Evolutionary conservation across 2,797 vertebrate genomes (phyloP), one percentile per base, ranked within the genome.

Genomic region (Oophaga sylvatica): DNA sequence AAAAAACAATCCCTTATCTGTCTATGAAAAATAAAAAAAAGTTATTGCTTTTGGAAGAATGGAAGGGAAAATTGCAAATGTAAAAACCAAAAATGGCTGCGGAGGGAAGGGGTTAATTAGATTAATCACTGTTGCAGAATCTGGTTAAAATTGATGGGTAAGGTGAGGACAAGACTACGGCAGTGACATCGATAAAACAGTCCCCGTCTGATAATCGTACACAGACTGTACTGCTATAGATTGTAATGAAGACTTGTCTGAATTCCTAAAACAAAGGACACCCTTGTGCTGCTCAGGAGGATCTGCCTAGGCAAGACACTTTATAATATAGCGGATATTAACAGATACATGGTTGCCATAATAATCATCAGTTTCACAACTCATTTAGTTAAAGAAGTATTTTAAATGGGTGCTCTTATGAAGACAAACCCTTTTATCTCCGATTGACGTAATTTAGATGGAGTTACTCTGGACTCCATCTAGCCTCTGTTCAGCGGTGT

Each of bases 271-370:
- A 81, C 80, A 81, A 81, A 81, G 31, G 80, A 63, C 22, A 65
- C 20, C 56, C 56, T 81, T 81, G 80, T 81, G 15, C 45, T 81
- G 13, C 35, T 45, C 20, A 26, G 79, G n/a, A 67, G 65, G 60
- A 81, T 45, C 11, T 45, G 60, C n/a, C 62, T 48, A 26, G 80
- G 80, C 80, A 81, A 53, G 75, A 26, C 20, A 15, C 60, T 53
- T n/a, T 63, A 48, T 63, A 81, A 48, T 48, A 15, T n/a, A 48
- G 79, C 35, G 60, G 79, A 81, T 81, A 81, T 81, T 26, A 67
- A 26, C 1, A 41, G 78, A 41, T 62, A 35, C 79, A 67, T 17
- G 45, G 26, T 67, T 81, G 60, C 35, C n/a, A 77, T 73, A 22
- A 75, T 12, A 75, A 48, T 19, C n/a, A 76, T 73, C 35, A 48